A percentile compares a stretch with the other conserved stretches of the same genome.
phyloP scores from a whole-genome alignment of 2,113 vertebrate genomes.

The Paralichthys olivaceus region DNA sequence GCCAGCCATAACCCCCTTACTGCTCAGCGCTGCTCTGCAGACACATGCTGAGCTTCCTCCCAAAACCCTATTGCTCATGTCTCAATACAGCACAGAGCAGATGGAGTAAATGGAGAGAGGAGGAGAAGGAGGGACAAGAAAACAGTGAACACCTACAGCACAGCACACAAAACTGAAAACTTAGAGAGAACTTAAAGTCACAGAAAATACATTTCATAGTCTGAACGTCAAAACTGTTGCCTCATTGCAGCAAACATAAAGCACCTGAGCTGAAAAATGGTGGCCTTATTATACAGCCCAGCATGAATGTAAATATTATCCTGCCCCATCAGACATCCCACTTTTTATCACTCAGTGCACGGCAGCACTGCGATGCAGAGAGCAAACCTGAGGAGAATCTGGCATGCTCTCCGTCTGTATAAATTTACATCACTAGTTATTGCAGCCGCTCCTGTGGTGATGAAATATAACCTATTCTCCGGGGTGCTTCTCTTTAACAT shows the following conservation, averaged over 20 bases:
- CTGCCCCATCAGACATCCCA: constrained; percentile 20
- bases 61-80: constrained; percentile 27
- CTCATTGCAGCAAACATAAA: constrained; percentile 6
- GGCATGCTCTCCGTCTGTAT: constrained; percentile 37
- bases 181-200: background rate
- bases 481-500: constrained; percentile 61
- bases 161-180: constrained; percentile 19
- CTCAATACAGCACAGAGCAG: constrained; percentile 22
- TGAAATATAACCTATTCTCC: constrained; percentile 67
- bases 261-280: constrained; percentile 9
- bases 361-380: constrained; percentile 24
- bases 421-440: constrained; percentile 69
- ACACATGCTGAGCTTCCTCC: constrained; percentile 24
- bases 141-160: background rate
- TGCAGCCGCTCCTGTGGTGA: constrained; percentile 55
- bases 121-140: constrained; percentile 1
- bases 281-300: constrained; percentile 23
- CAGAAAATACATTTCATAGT: constrained; percentile 2
- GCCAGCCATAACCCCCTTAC: constrained; percentile 36
- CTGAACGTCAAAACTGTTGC: constrained; percentile 18
- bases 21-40: constrained; percentile 23
- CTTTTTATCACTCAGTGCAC: constrained; percentile 24
- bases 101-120: background rate
- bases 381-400: constrained; percentile 36
- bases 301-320: constrained; percentile 27